Evolutionary conservation across 37 sponge, comb jelly and placozoan species (phyloP), one percentile per base, ranked within the genome.

Genomic region (Chondrilla cf. caribensis): DNA sequence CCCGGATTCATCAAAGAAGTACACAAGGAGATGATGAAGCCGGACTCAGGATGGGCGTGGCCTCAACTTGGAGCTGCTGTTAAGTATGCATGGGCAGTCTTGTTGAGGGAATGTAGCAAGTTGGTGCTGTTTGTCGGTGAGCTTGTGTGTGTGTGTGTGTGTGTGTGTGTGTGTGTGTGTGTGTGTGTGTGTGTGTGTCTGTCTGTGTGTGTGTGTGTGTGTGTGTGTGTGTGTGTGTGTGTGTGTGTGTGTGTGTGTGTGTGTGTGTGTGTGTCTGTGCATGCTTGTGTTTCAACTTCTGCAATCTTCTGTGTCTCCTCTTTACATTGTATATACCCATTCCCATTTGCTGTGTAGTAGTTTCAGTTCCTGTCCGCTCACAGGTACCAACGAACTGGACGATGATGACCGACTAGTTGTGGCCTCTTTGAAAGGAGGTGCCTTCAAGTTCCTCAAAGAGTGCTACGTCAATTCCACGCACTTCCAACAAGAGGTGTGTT

Each of bases 401-500:
- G 94, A 89, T 35, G 95, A 95, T 55, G 95, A 89, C 58, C 54
- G 37, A 38, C 28, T 95, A 31, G 70, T 89, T 38, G 91, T 92
- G 11, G 40, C 84, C 1, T 88, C 80, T 26, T 39, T 92, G 39
- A 51, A 31, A 31, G 58, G 32, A 0, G 87, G 66, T 17, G 95
- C 87, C 36, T 77, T 95, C 15, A 35, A 58, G 38, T 95, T 95
- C 77, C 54, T 92, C 7, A 64, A 86, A 36, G 60, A 77, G 31
- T 38, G 81, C 58, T 82, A 92, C 1, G 58, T 92, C 1, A 58
- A 66, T 7, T 84, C 89, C 8, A 79, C 54, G 21, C 54, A 51
- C 32, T 95, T 95, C 54, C 77, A 68, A 44, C 67, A 90, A 31
- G 90, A 90, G 85, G 89, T 84, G 43, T 47, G 37, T 51, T 0